Percentiles rank a stretch among this genome's conserved stretches.
phyloP scores from a whole-genome alignment of 2,113 vertebrate genomes.

The Dinomys branickii region DNA sequence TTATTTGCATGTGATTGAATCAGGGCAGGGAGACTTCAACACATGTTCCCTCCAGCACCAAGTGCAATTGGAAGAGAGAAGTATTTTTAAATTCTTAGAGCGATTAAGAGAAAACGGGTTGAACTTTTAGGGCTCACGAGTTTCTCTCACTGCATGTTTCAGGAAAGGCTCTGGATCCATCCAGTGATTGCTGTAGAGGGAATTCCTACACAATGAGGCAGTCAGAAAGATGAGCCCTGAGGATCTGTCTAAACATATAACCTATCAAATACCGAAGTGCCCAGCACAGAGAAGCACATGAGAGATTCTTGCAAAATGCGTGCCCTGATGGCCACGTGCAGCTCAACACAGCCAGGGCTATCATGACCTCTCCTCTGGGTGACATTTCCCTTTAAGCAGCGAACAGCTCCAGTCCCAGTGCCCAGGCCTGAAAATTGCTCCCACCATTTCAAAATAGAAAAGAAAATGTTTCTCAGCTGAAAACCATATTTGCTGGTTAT shows the following conservation, averaged over 20 bases:
- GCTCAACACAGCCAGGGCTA: not conserved
- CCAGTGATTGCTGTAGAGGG: not conserved
- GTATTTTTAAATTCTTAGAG: not conserved
- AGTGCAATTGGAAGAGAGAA: not conserved
- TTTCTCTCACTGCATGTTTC: not conserved
- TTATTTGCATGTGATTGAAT: not conserved
- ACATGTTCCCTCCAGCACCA: not conserved
- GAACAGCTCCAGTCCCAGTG: constrained; percentile 36
- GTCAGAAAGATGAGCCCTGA: not conserved
- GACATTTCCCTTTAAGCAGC: constrained; percentile 45
- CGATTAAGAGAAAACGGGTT: not conserved
- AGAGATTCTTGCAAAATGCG: not conserved
- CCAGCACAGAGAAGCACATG: not conserved
- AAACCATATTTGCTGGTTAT: constrained; percentile 66
- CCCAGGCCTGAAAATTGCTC: constrained; percentile 57
- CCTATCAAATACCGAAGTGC: not conserved
- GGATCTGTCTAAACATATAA: not conserved
- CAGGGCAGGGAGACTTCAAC: not conserved
- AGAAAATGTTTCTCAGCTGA: constrained; percentile 73
- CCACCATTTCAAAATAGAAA: constrained; percentile 56
- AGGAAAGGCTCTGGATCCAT: not conserved
- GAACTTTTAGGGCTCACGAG: not conserved
- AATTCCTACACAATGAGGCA: not conserved
- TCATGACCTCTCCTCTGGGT: not conserved
- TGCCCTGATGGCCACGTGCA: fast-evolving